These are phyloP conservation scores for Cyclophora punctaria DNA, from an alignment of 2,888 invertebrate species.

Conservation along the genomic window DNA sequence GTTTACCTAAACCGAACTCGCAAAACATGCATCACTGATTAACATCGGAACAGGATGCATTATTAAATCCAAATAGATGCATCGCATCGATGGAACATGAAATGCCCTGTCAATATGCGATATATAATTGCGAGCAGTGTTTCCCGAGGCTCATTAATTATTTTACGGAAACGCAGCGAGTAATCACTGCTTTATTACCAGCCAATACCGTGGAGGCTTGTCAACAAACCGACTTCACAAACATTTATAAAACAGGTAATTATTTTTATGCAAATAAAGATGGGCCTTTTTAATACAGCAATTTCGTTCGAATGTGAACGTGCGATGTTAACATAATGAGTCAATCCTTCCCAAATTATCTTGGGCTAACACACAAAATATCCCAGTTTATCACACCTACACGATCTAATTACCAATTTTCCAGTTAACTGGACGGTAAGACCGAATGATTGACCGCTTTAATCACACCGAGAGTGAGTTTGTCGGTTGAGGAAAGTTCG, in stretches of 20 bases:
- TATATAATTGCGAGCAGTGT: slow-evolving; percentile 24
- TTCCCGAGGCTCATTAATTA: slow-evolving; percentile 28
- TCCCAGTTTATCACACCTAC: slow-evolving; percentile 57
- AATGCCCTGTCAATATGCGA: slow-evolving; percentile 20
- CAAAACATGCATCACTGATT: too few species aligned
- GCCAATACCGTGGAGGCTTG: slow-evolving; percentile 17
- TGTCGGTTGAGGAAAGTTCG: slow-evolving; percentile 27
- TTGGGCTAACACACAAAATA: slow-evolving; percentile 25
- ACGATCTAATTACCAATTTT: slow-evolving; percentile 69
- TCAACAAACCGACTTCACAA: slow-evolving; percentile 27
- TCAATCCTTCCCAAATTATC: slow-evolving; percentile 23
- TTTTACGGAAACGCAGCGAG: slow-evolving; percentile 21
- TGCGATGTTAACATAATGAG: slow-evolving; percentile 7
- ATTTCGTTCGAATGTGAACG: slow-evolving; percentile 5
- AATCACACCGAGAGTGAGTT: slow-evolving; percentile 56
- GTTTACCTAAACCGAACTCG: too few species aligned
- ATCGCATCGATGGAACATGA: slow-evolving; percentile 14
- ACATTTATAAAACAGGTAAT: slow-evolving; percentile 32
- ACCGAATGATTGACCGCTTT: slow-evolving; percentile 68
- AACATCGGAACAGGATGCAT: slow-evolving; percentile 1
- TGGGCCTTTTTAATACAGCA: slow-evolving; percentile 20
- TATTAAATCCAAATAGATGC: slow-evolving; percentile 9
- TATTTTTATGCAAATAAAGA: slow-evolving; percentile 41
- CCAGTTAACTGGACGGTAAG: slow-evolving; percentile 67
- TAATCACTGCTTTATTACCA: slow-evolving; percentile 27